Evolutionary conservation across 2,888 invertebrate genomes (phyloP).

Genomic region (Andrena chrysosceles): DNA sequence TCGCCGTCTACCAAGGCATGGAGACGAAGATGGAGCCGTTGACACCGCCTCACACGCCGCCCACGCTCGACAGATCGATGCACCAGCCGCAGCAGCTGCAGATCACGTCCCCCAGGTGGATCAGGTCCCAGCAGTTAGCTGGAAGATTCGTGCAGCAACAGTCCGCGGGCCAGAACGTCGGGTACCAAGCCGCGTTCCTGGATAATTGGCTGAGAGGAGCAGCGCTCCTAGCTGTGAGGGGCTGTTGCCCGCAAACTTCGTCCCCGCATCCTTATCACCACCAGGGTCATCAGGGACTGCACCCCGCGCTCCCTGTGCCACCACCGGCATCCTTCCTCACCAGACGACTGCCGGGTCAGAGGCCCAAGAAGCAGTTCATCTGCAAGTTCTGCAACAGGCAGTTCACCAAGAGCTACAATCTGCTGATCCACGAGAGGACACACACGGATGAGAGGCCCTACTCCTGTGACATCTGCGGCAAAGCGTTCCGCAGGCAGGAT

Average conservation of each 20-base stretch:
- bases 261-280: conserved; percentile 82
- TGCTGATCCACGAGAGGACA: conserved; percentile 98
- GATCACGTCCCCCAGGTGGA: conserved; percentile 74
- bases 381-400: conserved; percentile 99
- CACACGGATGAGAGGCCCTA: conserved; percentile 99
- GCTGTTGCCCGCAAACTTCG: conserved; percentile 82
- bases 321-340: conserved; percentile 87
- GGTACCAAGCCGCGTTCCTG: conserved; percentile 77
- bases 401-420: conserved; percentile 99
- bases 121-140: conserved; percentile 68
- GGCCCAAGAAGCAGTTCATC: conserved; percentile 99
- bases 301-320: conserved; percentile 76
- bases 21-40: conserved; percentile 82
- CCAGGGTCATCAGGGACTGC: conserved; percentile 65
- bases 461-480: conserved; percentile 98
- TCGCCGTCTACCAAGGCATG: conserved; percentile 61
- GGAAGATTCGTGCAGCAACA: conserved; percentile 63
- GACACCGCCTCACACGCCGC: conserved; percentile 82
- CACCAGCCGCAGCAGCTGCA: conserved; percentile 55
- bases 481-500: conserved; percentile 98
- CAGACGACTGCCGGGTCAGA: conserved; percentile 90
- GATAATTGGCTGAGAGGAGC: conserved; percentile 82
- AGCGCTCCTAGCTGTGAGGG: conserved; percentile 78
- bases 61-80: conserved; percentile 71
- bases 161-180: conserved; percentile 69